A percentile compares a stretch with the other conserved stretches of the same genome.
Conservation (phyloP, 2,797 vertebrate genomes). For the Acanthurus lineatus region DNA sequence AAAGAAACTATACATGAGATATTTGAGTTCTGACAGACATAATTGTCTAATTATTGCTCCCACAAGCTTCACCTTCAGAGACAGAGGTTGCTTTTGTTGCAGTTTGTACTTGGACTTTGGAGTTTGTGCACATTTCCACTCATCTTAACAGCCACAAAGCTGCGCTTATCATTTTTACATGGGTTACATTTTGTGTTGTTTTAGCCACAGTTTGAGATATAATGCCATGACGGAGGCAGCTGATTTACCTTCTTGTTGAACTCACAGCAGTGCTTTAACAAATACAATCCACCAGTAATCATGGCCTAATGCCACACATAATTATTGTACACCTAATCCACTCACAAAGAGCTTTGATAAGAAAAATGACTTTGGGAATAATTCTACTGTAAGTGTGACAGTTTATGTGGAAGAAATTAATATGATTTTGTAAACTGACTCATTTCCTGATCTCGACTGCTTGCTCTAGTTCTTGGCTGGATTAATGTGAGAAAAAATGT, state of each 20-base stretch:
- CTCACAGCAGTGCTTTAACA: slow-evolving; percentile 39
- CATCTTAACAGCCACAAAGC: background rate
- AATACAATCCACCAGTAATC: slow-evolving; percentile 77
- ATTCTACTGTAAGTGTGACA: slow-evolving; percentile 74
- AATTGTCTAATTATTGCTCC: background rate
- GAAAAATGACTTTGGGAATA: slow-evolving; percentile 81
- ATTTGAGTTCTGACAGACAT: background rate
- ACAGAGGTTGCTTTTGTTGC: background rate
- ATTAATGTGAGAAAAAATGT: slow-evolving; percentile 31
- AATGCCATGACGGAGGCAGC: slow-evolving; percentile 5
- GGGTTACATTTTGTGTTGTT: background rate
- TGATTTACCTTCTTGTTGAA: slow-evolving; percentile 34
- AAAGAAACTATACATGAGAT: background rate
- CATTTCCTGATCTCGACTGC: slow-evolving; percentile 63
- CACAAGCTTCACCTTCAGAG: slow-evolving; percentile 11
- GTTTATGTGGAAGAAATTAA: slow-evolving; percentile 75
- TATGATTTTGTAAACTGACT: slow-evolving; percentile 79
- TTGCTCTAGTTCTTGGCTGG: slow-evolving; percentile 29
- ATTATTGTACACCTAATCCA: slow-evolving; percentile 83
- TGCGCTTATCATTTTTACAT: background rate
- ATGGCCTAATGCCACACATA: slow-evolving; percentile 78
- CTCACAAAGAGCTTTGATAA: slow-evolving; percentile 77
- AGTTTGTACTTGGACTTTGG: background rate
- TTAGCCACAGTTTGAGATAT: slow-evolving; percentile 10
- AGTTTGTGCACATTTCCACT: background rate